Evolutionary conservation across 2,797 vertebrate genomes (phyloP).

Genomic region (Toxotes lorentzi): DNA sequence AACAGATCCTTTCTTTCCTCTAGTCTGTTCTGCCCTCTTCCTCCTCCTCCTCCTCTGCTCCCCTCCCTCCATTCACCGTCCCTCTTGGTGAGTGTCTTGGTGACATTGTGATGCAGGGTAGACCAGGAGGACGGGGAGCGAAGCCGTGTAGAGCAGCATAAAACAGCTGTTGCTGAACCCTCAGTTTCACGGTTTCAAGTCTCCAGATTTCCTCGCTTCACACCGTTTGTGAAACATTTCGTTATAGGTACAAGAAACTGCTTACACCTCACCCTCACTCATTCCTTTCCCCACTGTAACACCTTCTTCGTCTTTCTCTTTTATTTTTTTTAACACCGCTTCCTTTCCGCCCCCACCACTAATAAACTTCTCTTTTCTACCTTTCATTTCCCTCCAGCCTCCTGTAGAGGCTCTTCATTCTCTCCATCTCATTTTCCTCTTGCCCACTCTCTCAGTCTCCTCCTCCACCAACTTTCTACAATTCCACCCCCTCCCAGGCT

Average conservation of each 20-base stretch:
- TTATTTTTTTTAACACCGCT: background rate
- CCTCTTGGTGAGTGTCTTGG: constrained; percentile 64
- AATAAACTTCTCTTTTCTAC: constrained; percentile 59
- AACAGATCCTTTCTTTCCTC: constrained; percentile 53
- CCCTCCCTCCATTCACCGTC: constrained; percentile 47
- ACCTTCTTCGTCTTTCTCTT: constrained; percentile 3
- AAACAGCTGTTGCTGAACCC: constrained; percentile 61
- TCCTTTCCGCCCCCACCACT: constrained; percentile 23
- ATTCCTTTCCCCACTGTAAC: constrained; percentile 13
- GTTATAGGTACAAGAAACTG: background rate
- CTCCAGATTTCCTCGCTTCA: constrained; percentile 24
- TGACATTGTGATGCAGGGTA: constrained; percentile 70
- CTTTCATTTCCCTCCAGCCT: constrained; percentile 61
- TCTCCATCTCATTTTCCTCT: constrained; percentile 60
- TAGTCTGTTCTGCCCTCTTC: background rate
- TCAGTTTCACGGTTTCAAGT: background rate
- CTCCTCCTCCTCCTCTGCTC: constrained; percentile 19
- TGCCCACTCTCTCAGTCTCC: constrained; percentile 48
- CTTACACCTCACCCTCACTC: background rate
- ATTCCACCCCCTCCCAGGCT: constrained; percentile 54
- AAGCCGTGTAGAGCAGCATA: constrained; percentile 26
- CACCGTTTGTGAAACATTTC: constrained; percentile 16
- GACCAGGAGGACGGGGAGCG: constrained; percentile 50
- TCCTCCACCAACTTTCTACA: constrained; percentile 60
- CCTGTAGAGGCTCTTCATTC: constrained; percentile 69